phyloP scores from a whole-genome alignment of 1,140 invertebrate genomes.

The Heliothis subflexa region DNA sequence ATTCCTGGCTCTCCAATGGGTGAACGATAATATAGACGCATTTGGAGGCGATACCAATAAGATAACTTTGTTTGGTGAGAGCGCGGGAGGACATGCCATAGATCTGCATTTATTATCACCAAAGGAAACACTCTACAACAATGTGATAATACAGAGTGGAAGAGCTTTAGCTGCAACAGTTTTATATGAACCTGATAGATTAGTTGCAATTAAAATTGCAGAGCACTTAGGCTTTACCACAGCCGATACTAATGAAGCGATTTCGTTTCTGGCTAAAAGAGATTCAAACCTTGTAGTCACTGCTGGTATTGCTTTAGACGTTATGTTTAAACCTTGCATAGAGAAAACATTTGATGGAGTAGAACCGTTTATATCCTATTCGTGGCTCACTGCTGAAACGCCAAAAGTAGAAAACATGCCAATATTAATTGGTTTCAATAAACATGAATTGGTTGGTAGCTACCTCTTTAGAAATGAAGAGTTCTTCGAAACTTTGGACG shows the following conservation, averaged over 20 bases:
- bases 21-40: constrained; percentile 57
- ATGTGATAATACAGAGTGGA: constrained; percentile 57
- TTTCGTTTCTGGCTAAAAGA: constrained; percentile 49
- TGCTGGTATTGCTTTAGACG: constrained; percentile 24
- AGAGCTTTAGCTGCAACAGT: constrained; percentile 44
- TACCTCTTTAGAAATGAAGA: constrained; percentile 37
- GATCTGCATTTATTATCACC: constrained; percentile 53
- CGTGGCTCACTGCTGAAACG: constrained; percentile 52
- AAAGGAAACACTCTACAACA: constrained; percentile 52
- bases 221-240: constrained; percentile 51
- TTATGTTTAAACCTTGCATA: constrained; percentile 56
- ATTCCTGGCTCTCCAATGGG: constrained; percentile 56
- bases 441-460: constrained; percentile 50
- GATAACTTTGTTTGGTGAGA: constrained; percentile 54
- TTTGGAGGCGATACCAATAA: constrained; percentile 56
- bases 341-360: constrained; percentile 52
- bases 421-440: constrained; percentile 58
- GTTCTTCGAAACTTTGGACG: constrained; percentile 43
- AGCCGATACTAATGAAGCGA: constrained; percentile 42
- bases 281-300: constrained; percentile 34
- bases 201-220: constrained; percentile 54
- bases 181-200: constrained; percentile 48
- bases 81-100: constrained; percentile 50
- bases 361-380: constrained; percentile 56
- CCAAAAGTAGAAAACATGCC: constrained; percentile 59